Evolutionary conservation across 1,140 invertebrate genomes (phyloP).

Genomic region (Diabrotica virgifera): DNA sequence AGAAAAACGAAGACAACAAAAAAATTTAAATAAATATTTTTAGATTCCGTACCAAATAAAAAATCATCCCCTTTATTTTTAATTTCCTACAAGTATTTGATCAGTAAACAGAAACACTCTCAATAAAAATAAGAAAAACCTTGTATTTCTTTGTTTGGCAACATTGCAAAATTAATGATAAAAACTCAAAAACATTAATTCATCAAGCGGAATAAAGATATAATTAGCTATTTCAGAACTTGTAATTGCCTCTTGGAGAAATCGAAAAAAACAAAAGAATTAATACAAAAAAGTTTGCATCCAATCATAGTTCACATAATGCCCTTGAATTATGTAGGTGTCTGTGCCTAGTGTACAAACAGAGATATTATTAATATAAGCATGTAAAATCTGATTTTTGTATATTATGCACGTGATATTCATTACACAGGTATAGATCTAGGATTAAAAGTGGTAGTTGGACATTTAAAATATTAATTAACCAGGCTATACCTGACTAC

Average conservation of each 20-base stretch:
- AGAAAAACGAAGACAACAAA: no score
- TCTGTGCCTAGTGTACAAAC: background rate
- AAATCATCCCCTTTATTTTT: no score
- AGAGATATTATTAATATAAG: no score
- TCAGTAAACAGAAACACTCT: background rate
- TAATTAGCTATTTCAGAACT: slow-evolving; percentile 1
- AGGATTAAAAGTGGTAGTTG: no score
- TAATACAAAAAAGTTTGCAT: background rate
- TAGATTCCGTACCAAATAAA: no score
- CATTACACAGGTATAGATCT: no score
- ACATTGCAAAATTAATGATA: background rate
- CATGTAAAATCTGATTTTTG: no score
- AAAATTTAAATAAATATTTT: no score
- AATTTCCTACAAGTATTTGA: no score
- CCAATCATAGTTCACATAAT: background rate
- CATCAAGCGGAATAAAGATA: background rate
- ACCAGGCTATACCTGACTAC: background rate
- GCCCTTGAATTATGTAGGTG: background rate
- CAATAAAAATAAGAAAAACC: background rate
- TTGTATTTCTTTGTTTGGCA: background rate
- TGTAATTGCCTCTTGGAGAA: background rate
- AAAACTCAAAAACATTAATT: background rate
- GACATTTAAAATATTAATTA: background rate
- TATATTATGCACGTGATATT: no score
- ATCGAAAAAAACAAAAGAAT: background rate